A percentile compares a stretch with the other conserved stretches of the same genome.
These are phyloP conservation scores for Diplazon laetatorius DNA, from an alignment of 2,888 invertebrate species.

Conservation along the genomic window DNA sequence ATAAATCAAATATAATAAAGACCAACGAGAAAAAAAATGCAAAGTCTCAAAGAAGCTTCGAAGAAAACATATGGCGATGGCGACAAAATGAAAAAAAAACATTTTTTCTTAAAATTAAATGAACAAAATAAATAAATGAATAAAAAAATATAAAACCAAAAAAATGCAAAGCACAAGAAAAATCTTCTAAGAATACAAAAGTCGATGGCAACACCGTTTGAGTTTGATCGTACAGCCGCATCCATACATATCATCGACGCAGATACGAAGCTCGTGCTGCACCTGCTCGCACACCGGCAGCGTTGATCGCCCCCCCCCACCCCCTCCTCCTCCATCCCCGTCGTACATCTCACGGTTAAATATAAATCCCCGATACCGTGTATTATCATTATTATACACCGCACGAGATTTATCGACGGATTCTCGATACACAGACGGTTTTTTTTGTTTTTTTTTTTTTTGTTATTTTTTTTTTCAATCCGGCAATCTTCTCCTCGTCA, in stretches of 20 bases:
- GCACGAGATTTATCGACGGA: slow-evolving; percentile 66
- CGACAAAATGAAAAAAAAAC: too few species aligned
- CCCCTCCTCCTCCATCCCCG: slow-evolving; percentile 9
- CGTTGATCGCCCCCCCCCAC: slow-evolving; percentile 16
- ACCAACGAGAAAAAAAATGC: too few species aligned
- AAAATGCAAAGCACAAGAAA: slow-evolving; percentile 42
- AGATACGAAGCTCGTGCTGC: slow-evolving; percentile 54
- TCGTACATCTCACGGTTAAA: slow-evolving; percentile 41
- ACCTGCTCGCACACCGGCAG: slow-evolving; percentile 64
- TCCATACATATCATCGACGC: slow-evolving; percentile 46
- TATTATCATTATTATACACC: slow-evolving; percentile 54
- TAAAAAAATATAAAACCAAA: background rate
- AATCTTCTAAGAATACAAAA: slow-evolving; percentile 64
- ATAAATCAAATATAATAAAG: too few species aligned
- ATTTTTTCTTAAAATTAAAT: background rate
- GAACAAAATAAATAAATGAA: slow-evolving; percentile 15
- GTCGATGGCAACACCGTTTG: slow-evolving; percentile 37
- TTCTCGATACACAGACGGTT: slow-evolving; percentile 45
- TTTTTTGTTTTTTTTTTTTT: slow-evolving; percentile 15
- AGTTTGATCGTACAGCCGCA: slow-evolving; percentile 34
- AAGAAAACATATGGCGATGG: too few species aligned
- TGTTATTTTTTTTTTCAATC: too few species aligned
- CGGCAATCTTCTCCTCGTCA: too few species aligned
- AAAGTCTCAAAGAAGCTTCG: too few species aligned
- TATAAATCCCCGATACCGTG: slow-evolving; percentile 60